Evolutionary conservation across 1,140 invertebrate species (phyloP), one percentile per base, ranked within the genome.

Genomic region (Battus philenor): DNA sequence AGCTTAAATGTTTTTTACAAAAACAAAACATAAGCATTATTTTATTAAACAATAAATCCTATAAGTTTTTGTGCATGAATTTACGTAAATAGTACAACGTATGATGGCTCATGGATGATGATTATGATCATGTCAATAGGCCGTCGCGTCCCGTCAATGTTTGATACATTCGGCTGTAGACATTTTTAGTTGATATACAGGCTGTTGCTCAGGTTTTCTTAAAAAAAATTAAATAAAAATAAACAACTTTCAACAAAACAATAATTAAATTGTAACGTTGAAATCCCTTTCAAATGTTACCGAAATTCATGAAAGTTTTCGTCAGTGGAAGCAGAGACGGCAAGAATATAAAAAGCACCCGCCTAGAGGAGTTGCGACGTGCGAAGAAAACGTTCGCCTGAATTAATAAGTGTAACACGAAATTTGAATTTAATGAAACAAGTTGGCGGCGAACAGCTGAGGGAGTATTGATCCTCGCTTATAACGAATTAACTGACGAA

Each of bases 401-500:
- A 86, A 86, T 87, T 87, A 86, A 87, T 86, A 87, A 87, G 79
- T 85, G 81, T 72, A 87, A 87, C 83, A 85, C 80, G 74, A 87
- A 87, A 86, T 86, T 86, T 86, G 83, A 87, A 86, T 86, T 86
- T 86, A 87, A 86, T 87, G 82, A 87, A 86, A 86, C 81, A 87
- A 87, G 75, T 86, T 86, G 53, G 69, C 49, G 50, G 54, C 47
- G 47, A 76, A 61, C 75, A 76, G 79, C 75, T 80, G 76, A 76
- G 68, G 60, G 64, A 43, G 45, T 77, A 80, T 83, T 60, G 79
- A 80, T 83, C 65, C 39, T 11, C 34, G 49, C 49, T 69, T 68
- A 65, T 68, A 64, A 68, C 65, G 71, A 71, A 68, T 65, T 61
- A 62, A 67, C 58, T 57, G 58, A 67, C 44, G 52, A 61, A 60